Evolutionary conservation across 2,797 vertebrate species (phyloP), one percentile per base, ranked within the genome.

Genomic region (Chelidonichthys spinosus): DNA sequence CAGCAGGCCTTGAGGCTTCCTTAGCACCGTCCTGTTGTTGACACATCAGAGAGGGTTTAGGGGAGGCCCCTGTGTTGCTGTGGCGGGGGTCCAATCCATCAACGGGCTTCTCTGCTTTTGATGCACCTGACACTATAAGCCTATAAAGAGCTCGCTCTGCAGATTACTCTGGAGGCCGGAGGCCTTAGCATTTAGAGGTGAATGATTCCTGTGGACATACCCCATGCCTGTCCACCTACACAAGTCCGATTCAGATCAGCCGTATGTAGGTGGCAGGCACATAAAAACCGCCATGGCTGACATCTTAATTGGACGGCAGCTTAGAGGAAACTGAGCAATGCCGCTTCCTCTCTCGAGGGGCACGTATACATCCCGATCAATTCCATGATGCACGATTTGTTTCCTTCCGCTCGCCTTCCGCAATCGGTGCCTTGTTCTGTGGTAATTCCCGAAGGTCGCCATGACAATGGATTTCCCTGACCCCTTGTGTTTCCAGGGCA

Each of bases 401-500:
- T 66, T 44, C 47, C 49, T 17, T 54, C 66, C 60, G 15, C 25
- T 25, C 54, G 54, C 56, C 81, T 10, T 49, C 35, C 4, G 37
- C 66, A 63, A 60, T 71, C 46, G 11, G 40, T 25, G 17, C 32
- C 15, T 69, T 69, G 40, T 88, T 83, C 80, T 75, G 74, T 58
- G 63, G 73, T 90, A 87, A 90, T 87, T 85, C 73, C 55, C 35
- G 5, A 70, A 81, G 78, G 88, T 88, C 66, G 37, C 64, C 59
- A 71, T 76, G 79, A 90, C 85, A 86, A 76, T 85, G 74, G 79
- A 76, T 76, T 87, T 85, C 69, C 87, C 83, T 91, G 86, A 92
- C 86, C 85, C 81, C 72, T 80, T 92, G 59, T 89, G 91, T 94
- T 94, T 93, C 90, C 92, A 96, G 96, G 96, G 96, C 52, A 96